These are phyloP conservation scores for Paramuricea clavata DNA, from an alignment of 92 coral and sea anemone genomes.

Conservation along the genomic window DNA sequence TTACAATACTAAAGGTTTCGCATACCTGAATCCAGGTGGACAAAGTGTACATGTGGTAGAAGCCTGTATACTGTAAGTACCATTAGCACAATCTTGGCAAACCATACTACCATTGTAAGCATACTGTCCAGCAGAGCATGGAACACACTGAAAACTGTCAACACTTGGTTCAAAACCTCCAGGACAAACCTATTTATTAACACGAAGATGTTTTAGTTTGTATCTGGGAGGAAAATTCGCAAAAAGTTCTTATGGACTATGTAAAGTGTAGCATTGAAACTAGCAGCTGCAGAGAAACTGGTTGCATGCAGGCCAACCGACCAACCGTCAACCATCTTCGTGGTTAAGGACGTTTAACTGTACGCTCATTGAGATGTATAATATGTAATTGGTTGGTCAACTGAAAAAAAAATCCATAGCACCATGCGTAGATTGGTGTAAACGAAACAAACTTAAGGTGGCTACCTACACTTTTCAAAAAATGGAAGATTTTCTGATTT, in stretches of 20 bases:
- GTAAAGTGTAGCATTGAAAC: too few relatives aligned
- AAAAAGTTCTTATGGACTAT: background rate
- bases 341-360: too few relatives aligned
- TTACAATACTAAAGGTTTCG: background rate
- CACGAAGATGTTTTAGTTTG: background rate
- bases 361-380: too few relatives aligned
- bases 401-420: too few relatives aligned
- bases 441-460: background rate
- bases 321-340: too few relatives aligned
- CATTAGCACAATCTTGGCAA: slow-evolving; percentile 83
- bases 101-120: slow-evolving; percentile 77
- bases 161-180: slow-evolving; percentile 86
- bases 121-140: slow-evolving; percentile 83
- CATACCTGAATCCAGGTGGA: slow-evolving; percentile 89
- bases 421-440: too few relatives aligned
- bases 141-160: slow-evolving; percentile 66
- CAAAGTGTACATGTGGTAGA: slow-evolving; percentile 76
- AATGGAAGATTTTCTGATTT: too few relatives aligned
- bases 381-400: too few relatives aligned
- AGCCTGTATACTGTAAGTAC: slow-evolving; percentile 83
- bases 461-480: too few relatives aligned
- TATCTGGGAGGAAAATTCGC: background rate
- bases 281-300: too few relatives aligned
- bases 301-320: too few relatives aligned
- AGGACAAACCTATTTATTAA: slow-evolving; percentile 68